Conservation (phyloP, 2,113 vertebrate species). For the Piaya cayana region DNA sequence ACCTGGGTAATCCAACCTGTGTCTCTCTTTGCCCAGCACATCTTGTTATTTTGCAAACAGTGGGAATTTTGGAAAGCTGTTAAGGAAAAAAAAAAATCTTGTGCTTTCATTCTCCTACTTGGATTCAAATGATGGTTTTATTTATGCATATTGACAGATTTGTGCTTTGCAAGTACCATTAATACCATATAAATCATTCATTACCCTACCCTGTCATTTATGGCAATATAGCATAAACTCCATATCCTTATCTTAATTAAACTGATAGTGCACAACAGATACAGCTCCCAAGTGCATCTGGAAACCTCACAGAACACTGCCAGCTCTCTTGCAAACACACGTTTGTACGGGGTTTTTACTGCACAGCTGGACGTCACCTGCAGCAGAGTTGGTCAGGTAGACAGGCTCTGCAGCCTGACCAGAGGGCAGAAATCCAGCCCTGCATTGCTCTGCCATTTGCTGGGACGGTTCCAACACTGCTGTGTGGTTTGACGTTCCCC, state of each 20-base stretch:
- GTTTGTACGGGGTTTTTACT: accelerated
- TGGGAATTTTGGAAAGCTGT: not conserved
- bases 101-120: not conserved
- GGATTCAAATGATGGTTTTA: not conserved
- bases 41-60: not conserved
- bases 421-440: not conserved
- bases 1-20: not conserved
- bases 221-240: not conserved
- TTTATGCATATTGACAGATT: not conserved
- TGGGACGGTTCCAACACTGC: not conserved
- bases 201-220: slow-evolving; percentile 8
- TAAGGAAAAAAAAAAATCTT: not conserved
- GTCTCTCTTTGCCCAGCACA: not conserved
- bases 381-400: not conserved
- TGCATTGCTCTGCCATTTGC: not conserved
- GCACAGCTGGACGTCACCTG: not conserved
- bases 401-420: not conserved
- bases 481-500: not conserved
- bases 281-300: not conserved
- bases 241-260: slow-evolving; percentile 36
- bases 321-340: accelerated
- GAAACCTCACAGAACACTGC: not conserved
- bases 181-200: slow-evolving; percentile 23
- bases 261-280: not conserved
- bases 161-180: not conserved